A percentile compares a stretch with the other conserved stretches of the same genome.
Evolutionary conservation across 1,140 invertebrate genomes (phyloP).

Genomic region (Brachionus koreanus): DNA sequence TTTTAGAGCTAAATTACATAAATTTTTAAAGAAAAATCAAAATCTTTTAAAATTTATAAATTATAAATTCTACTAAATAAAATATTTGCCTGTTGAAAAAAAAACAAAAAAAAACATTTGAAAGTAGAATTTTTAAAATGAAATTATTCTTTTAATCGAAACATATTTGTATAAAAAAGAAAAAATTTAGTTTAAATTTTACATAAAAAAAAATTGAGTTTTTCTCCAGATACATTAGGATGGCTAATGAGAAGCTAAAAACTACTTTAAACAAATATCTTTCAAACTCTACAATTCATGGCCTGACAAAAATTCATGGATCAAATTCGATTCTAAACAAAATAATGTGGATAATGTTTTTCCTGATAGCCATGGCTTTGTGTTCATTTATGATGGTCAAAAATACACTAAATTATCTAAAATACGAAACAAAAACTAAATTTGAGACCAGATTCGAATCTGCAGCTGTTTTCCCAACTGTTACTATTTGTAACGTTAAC

Average conservation of each 20-base stretch:
- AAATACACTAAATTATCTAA: background rate
- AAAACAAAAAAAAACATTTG: too few species aligned
- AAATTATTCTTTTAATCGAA: too few species aligned
- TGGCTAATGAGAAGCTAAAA: background rate
- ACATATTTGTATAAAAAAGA: too few species aligned
- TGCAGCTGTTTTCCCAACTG: background rate
- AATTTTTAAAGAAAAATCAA: too few species aligned
- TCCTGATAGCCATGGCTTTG: background rate
- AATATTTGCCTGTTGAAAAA: too few species aligned
- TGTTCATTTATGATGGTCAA: background rate
- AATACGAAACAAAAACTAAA: constrained; percentile 1
- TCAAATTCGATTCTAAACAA: background rate
- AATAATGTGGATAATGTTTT: background rate
- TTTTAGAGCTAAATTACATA: too few species aligned
- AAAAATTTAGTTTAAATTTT: too few species aligned
- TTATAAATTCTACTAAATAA: too few species aligned
- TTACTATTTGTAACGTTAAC: background rate
- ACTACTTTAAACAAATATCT: background rate
- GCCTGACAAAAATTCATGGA: background rate
- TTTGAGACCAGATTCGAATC: background rate
- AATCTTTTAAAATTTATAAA: too few species aligned
- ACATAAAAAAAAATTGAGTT: too few species aligned
- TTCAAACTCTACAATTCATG: background rate
- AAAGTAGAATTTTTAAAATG: too few species aligned
- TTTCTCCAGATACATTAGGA: background rate